Conservation (phyloP, 2,113 vertebrate species). For the Emydocephalus ijimae region DNA sequence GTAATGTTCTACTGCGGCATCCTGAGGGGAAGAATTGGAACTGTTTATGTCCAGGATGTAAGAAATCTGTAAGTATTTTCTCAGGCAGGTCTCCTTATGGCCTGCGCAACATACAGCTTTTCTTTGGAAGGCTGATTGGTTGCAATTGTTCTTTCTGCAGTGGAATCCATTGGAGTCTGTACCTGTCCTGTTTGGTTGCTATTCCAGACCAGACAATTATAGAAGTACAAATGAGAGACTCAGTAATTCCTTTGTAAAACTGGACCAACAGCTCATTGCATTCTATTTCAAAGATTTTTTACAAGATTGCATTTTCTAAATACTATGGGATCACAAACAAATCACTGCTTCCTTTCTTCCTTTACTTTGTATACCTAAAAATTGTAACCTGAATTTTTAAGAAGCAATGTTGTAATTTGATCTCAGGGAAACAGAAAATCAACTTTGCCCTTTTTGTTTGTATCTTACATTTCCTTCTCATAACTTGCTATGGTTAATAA, state of each 20-base stretch:
- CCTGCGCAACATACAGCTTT: background rate
- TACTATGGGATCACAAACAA: conserved; percentile 15
- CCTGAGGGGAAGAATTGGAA: background rate
- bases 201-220: background rate
- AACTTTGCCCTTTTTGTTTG: conserved; percentile 20
- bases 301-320: background rate
- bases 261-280: background rate
- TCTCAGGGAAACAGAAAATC: rapidly evolving
- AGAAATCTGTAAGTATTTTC: background rate
- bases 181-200: background rate
- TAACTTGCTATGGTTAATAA: background rate
- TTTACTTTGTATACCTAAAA: background rate
- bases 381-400: conserved; percentile 20
- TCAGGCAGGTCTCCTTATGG: background rate
- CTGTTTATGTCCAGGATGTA: background rate
- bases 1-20: background rate
- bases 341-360: background rate
- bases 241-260: background rate
- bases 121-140: background rate
- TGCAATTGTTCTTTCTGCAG: background rate
- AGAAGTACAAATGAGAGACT: background rate
- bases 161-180: background rate
- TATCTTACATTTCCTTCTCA: background rate
- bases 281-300: background rate
- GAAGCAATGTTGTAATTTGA: conserved; percentile 3